phyloP scores from a whole-genome alignment of 2,797 vertebrate genomes.

The Tragelaphus oryx region DNA sequence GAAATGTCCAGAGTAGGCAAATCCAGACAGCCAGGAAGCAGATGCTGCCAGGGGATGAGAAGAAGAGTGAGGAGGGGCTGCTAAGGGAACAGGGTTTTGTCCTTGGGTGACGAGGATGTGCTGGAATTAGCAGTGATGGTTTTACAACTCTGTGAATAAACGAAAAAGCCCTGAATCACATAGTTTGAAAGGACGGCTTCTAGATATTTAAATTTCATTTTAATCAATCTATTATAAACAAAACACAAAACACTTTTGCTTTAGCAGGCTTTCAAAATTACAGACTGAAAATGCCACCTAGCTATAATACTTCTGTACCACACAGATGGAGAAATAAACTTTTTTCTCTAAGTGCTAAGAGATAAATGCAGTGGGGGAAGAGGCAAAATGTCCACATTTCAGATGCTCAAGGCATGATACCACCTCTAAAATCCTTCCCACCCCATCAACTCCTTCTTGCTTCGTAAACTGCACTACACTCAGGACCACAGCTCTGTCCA shows the following conservation, averaged over 20 bases:
- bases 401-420: background rate
- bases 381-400: background rate
- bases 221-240: background rate
- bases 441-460: background rate
- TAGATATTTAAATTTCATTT: background rate
- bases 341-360: background rate
- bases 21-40: background rate
- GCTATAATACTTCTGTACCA: background rate
- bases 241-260: background rate
- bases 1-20: background rate
- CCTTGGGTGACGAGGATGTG: background rate
- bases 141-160: background rate
- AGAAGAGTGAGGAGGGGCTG: background rate
- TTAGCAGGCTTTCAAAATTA: slow-evolving; percentile 43
- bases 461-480: background rate
- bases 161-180: background rate
- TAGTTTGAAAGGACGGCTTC: background rate
- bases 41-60: background rate
- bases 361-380: background rate
- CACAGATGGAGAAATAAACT: slow-evolving; percentile 12
- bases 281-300: slow-evolving; percentile 39
- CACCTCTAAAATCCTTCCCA: background rate
- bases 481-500: background rate
- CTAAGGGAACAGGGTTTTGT: background rate
- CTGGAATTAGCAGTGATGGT: background rate